A percentile compares a stretch with the other conserved stretches of the same genome.
These are phyloP conservation scores for Dufourea novaeangliae DNA, from an alignment of 1,140 invertebrate genomes.

Conservation along the genomic window DNA sequence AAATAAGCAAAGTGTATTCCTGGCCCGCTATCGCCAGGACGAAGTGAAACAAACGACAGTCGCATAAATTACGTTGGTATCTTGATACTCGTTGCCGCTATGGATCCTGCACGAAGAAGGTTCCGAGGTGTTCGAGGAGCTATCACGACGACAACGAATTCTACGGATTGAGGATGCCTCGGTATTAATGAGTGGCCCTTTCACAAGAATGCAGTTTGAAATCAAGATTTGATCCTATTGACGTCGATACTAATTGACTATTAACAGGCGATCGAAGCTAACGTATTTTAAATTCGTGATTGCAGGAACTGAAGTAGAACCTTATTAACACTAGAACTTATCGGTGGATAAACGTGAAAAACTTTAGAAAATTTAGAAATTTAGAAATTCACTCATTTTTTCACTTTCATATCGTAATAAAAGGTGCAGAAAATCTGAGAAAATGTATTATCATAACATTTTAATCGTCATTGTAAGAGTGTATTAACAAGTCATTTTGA, in stretches of 20 bases:
- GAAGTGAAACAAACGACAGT: slow-evolving; percentile 60
- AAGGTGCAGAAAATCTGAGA: no score
- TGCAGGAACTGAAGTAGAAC: background rate
- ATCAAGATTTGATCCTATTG: background rate
- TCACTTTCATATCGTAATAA: no score
- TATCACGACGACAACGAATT: slow-evolving; percentile 49
- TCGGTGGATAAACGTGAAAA: no score
- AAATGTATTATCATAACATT: no score
- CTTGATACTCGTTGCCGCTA: slow-evolving; percentile 54
- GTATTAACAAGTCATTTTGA: no score
- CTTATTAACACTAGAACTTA: background rate
- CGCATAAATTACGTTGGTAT: slow-evolving; percentile 69
- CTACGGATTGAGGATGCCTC: slow-evolving; percentile 25
- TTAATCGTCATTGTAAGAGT: no score
- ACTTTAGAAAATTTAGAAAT: no score
- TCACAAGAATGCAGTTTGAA: background rate
- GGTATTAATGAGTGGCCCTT: slow-evolving; percentile 27
- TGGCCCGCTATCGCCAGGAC: slow-evolving; percentile 34
- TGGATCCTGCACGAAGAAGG: slow-evolving; percentile 41
- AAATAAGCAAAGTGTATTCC: no score
- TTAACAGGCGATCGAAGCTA: background rate
- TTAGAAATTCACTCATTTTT: no score
- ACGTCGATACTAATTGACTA: background rate
- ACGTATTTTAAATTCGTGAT: background rate
- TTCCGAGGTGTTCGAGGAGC: slow-evolving; percentile 45